A percentile compares a stretch with the other conserved stretches of the same genome.
Evolutionary conservation across 2,888 invertebrate genomes (phyloP).

Genomic region (Macaria notata): DNA sequence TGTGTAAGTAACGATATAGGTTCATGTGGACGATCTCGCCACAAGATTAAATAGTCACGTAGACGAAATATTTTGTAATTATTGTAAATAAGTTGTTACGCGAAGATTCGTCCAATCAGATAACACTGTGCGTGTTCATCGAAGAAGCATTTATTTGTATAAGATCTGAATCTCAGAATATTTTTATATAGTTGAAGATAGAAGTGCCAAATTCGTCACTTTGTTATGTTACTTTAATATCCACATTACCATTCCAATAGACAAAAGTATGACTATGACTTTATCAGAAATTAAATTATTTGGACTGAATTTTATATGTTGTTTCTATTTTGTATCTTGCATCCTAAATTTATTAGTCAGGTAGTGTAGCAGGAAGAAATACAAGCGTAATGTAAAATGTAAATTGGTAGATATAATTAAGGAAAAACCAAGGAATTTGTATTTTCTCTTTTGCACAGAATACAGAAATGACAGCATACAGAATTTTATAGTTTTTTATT

Average conservation of each 20-base stretch:
- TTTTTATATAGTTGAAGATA: constrained; percentile 49
- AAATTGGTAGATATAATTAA: too few relatives aligned
- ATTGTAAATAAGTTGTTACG: constrained; percentile 74
- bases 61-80: constrained; percentile 59
- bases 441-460: too few relatives aligned
- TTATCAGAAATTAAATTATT: constrained; percentile 68
- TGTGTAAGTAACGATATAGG: constrained; percentile 5
- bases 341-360: too few relatives aligned
- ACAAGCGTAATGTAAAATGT: too few relatives aligned
- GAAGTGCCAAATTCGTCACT: constrained; percentile 70
- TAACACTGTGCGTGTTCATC: constrained; percentile 45
- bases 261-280: constrained; percentile 56
- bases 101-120: constrained; percentile 62
- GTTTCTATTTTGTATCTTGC: constrained; percentile 22
- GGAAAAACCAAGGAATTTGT: too few relatives aligned
- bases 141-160: constrained; percentile 67
- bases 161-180: constrained; percentile 66
- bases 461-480: too few relatives aligned
- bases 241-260: constrained; percentile 72
- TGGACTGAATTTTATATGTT: constrained; percentile 66
- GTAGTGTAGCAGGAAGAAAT: too few relatives aligned
- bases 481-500: too few relatives aligned
- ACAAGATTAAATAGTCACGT: constrained; percentile 41
- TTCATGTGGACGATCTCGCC: constrained; percentile 20
- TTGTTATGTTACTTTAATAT: constrained; percentile 48